Evolutionary conservation across 1,140 invertebrate genomes (phyloP).

Genomic region (Neodiprion pinetum): DNA sequence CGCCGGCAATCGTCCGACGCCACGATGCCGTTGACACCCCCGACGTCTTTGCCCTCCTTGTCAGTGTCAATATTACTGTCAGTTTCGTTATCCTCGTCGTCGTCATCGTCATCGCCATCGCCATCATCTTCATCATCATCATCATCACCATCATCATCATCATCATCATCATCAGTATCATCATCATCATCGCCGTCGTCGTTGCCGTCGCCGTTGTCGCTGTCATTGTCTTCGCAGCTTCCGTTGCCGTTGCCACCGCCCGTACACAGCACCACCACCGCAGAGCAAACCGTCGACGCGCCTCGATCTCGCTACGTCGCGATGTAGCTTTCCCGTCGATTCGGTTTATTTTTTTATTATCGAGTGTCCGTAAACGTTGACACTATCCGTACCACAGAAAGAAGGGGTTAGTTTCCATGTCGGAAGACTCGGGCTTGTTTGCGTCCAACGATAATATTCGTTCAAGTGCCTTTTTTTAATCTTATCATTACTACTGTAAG

Average conservation of each 20-base stretch:
- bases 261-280: neutral
- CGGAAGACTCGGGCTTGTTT: slow-evolving; percentile 1
- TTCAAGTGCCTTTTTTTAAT: slow-evolving; percentile 2
- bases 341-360: slow-evolving; percentile 1
- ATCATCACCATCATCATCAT: no score
- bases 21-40: neutral
- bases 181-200: neutral
- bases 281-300: neutral
- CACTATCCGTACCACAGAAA: neutral
- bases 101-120: neutral
- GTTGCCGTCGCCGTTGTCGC: neutral
- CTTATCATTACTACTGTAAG: neutral
- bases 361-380: neutral
- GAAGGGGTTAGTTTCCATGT: neutral
- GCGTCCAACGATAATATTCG: neutral
- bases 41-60: neutral
- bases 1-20: neutral
- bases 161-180: neutral
- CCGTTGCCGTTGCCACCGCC: slow-evolving; percentile 3
- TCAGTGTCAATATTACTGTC: neutral
- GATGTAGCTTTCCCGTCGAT: neutral
- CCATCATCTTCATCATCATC: neutral
- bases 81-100: neutral
- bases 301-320: neutral
- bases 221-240: neutral